Conservation (phyloP, 2,888 invertebrate genomes). For the Apodemia mormo region DNA sequence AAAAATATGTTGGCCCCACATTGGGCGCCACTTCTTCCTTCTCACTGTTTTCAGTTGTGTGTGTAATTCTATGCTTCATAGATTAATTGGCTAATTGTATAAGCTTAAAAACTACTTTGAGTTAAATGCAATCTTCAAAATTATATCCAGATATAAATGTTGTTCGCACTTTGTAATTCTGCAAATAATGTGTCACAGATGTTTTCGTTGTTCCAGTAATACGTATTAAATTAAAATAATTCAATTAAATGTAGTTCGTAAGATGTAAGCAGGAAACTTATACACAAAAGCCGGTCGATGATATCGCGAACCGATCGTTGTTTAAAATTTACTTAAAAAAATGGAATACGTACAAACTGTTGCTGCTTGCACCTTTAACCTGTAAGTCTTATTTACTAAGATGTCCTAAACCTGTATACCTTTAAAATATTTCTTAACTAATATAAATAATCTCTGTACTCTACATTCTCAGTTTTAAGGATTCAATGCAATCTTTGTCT, state of each 20-base stretch:
- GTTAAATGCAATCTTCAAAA: slow-evolving; percentile 20
- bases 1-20: not conserved
- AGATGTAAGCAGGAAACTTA: slow-evolving; percentile 67
- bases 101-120: slow-evolving; percentile 21
- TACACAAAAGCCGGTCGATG: not conserved
- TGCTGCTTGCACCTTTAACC: slow-evolving; percentile 74
- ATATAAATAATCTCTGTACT: slow-evolving; percentile 66
- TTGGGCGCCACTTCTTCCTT: slow-evolving; percentile 14
- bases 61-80: slow-evolving; percentile 24
- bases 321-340: not conserved
- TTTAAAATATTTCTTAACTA: slow-evolving; percentile 64
- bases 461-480: slow-evolving; percentile 64
- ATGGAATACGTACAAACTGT: slow-evolving; percentile 22
- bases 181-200: slow-evolving; percentile 59
- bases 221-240: slow-evolving; percentile 50
- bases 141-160: slow-evolving; percentile 35
- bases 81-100: slow-evolving; percentile 26
- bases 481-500: slow-evolving; percentile 81
- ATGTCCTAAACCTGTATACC: slow-evolving; percentile 66
- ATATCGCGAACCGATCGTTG: not conserved
- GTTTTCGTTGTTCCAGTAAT: slow-evolving; percentile 68
- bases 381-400: slow-evolving; percentile 57
- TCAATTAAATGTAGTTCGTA: slow-evolving; percentile 66
- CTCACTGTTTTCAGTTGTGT: slow-evolving; percentile 15
- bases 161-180: slow-evolving; percentile 72